These are phyloP conservation scores for Cacoxenus indagator DNA, from an alignment of 2,888 invertebrate genomes.

Conservation along the genomic window DNA sequence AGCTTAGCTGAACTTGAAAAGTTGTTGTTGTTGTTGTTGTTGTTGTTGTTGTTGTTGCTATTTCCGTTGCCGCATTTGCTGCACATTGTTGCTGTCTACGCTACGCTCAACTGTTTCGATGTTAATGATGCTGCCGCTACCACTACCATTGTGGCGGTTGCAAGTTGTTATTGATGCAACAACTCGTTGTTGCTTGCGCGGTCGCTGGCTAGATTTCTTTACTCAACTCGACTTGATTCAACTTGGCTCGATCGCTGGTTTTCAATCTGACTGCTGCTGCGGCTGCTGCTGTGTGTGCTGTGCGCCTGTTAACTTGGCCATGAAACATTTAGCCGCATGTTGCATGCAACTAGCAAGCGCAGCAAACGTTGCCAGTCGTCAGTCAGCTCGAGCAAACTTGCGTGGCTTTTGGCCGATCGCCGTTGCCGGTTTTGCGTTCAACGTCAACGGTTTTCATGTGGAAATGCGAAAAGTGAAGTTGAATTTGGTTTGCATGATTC, in stretches of 20 bases:
- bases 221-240: background rate
- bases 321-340: constrained; percentile 56
- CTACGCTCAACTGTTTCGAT: background rate
- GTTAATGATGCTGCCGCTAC: background rate
- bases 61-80: background rate
- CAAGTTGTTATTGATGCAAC: background rate
- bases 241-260: background rate
- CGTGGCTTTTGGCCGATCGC: background rate
- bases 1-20: constrained; percentile 9
- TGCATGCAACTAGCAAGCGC: constrained; percentile 3
- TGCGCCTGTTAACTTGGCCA: constrained; percentile 63
- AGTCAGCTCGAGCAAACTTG: background rate
- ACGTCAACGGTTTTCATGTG: constrained; percentile 27
- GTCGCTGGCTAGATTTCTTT: constrained; percentile 23
- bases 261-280: background rate
- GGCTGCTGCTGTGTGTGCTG: constrained; percentile 33
- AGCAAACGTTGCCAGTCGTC: background rate
- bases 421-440: background rate
- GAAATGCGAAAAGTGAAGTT: constrained; percentile 59
- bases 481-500: no score
- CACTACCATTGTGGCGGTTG: background rate
- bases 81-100: background rate
- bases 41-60: background rate
- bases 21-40: background rate
- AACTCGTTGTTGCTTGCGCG: constrained; percentile 10